Evolutionary conservation across 23 tunicate species (phyloP).

Genomic region (Trididemnum miniatum): DNA sequence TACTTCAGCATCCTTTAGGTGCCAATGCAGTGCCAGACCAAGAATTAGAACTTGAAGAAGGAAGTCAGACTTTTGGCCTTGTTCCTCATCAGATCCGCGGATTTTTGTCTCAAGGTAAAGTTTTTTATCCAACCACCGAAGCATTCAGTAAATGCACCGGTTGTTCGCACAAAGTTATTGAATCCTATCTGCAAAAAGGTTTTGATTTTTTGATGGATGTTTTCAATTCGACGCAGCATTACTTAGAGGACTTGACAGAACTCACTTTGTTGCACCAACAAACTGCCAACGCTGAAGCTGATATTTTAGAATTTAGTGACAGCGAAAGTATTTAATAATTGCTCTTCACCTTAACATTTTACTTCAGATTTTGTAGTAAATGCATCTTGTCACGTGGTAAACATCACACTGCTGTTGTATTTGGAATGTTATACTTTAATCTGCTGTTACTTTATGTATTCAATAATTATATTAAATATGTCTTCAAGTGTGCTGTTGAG

Average conservation of each 20-base stretch:
- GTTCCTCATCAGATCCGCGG: conserved; percentile 98
- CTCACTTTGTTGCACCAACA: conserved; percentile 73
- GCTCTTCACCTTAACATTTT: not conserved
- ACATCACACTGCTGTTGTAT: too few species aligned
- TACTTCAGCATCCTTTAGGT: conserved; percentile 85
- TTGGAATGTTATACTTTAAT: too few species aligned
- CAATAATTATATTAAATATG: too few species aligned
- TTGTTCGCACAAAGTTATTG: conserved; percentile 75
- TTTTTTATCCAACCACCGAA: conserved; percentile 80
- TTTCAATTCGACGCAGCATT: conserved; percentile 76
- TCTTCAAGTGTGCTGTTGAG: too few species aligned
- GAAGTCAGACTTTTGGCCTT: conserved; percentile 44
- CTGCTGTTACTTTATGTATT: too few species aligned
- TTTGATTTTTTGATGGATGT: conserved; percentile 84
- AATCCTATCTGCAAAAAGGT: conserved; percentile 29
- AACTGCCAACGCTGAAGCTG: conserved; percentile 65
- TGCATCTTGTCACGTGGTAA: not conserved
- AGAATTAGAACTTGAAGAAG: not conserved
- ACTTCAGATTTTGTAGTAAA: not conserved
- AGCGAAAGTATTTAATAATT: conserved; percentile 43
- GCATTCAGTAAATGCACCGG: conserved; percentile 93
- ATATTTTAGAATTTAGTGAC: conserved; percentile 81
- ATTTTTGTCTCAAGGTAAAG: conserved; percentile 68
- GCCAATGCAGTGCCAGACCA: conserved; percentile 20
- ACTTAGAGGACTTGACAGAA: conserved; percentile 92